These are phyloP conservation scores for Mythimna loreyi DNA, from an alignment of 2,888 invertebrate species.

Conservation along the genomic window DNA sequence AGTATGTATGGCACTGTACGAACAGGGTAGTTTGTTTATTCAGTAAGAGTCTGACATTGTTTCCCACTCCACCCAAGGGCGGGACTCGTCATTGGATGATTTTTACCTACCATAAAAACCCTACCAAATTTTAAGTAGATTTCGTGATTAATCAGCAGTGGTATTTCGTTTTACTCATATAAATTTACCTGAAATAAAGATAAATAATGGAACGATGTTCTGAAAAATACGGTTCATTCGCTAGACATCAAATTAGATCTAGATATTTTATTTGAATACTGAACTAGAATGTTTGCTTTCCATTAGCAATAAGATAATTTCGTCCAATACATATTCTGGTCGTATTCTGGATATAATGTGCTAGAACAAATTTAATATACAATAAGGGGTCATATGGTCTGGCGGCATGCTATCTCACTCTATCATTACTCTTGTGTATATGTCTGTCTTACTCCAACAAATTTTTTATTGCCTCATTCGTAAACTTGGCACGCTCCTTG, in stretches of 20 bases:
- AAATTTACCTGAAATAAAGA: too few species aligned
- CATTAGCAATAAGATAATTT: conserved; percentile 3
- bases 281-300: background rate
- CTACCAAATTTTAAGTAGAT: too few species aligned
- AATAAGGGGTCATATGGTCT: conserved; percentile 11
- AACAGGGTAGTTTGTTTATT: too few species aligned
- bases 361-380: conserved; percentile 2
- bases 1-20: too few species aligned
- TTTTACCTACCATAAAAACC: too few species aligned
- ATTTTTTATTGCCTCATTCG: conserved; percentile 51
- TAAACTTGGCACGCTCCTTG: conserved; percentile 55
- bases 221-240: too few species aligned
- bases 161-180: too few species aligned
- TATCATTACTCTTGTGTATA: background rate
- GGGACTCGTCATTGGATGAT: too few species aligned
- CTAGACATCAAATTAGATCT: background rate
- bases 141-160: too few species aligned
- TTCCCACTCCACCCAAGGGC: too few species aligned
- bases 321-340: conserved; percentile 1
- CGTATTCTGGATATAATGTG: conserved; percentile 12
- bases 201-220: background rate
- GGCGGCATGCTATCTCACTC: conserved; percentile 17
- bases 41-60: too few species aligned
- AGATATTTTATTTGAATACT: background rate
- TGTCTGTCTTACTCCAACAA: conserved; percentile 45